A percentile compares a stretch with the other conserved stretches of the same genome.
These are phyloP conservation scores for Meiosimyza decipiens DNA, from an alignment of 2,888 invertebrate genomes.

Conservation along the genomic window DNA sequence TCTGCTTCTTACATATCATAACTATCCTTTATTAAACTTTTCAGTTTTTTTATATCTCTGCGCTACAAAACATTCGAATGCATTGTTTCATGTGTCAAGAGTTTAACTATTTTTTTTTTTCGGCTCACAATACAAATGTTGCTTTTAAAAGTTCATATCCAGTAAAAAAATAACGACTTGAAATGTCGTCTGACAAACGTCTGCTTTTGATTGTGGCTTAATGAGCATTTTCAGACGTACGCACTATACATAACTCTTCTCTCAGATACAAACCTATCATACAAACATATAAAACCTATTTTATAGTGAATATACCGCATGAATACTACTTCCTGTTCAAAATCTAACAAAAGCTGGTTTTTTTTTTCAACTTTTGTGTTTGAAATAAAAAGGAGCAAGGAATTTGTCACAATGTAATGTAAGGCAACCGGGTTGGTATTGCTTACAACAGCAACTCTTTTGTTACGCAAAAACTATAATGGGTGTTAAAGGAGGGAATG, in stretches of 20 bases:
- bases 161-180: too few species aligned
- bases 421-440: neutral
- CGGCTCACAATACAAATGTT: neutral
- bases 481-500: neutral
- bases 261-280: neutral
- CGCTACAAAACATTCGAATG: too few species aligned
- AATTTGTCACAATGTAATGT: neutral
- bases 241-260: slow-evolving; percentile 1
- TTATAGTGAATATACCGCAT: neutral
- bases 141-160: too few species aligned
- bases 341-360: slow-evolving; percentile 19
- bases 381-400: neutral
- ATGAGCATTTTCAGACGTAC: neutral
- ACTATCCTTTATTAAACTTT: too few species aligned
- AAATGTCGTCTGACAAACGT: neutral
- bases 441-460: too few species aligned
- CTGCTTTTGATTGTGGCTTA: slow-evolving; percentile 8
- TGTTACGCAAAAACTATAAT: too few species aligned
- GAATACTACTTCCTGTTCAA: slow-evolving; percentile 18
- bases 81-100: too few species aligned
- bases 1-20: too few species aligned
- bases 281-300: slow-evolving; percentile 8
- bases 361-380: slow-evolving; percentile 8
- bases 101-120: neutral
- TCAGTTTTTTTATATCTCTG: too few species aligned